These are phyloP conservation scores for Uromys caudimaculatus DNA, from an alignment of 2,797 vertebrate genomes.

Conservation along the genomic window DNA sequence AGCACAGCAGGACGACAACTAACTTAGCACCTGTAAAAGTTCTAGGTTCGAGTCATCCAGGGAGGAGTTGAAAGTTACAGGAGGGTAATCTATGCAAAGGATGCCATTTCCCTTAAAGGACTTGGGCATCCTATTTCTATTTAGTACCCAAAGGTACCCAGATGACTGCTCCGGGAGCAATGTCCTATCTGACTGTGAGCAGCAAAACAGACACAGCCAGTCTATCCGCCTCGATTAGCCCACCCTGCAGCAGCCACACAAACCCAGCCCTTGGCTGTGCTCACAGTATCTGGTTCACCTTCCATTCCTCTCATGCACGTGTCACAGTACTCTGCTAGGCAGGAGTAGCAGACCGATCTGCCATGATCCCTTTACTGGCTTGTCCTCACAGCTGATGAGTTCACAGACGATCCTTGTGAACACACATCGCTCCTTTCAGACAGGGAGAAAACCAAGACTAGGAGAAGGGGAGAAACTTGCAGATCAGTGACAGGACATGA, in stretches of 20 bases:
- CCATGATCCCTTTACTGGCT: background rate
- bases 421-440: background rate
- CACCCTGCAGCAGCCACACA: background rate
- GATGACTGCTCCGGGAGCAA: background rate
- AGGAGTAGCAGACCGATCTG: accelerated
- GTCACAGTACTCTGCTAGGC: accelerated
- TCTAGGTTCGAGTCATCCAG: background rate
- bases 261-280: background rate
- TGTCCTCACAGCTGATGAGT: background rate
- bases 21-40: background rate
- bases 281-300: background rate
- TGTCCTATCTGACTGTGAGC: background rate
- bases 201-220: background rate
- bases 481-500: background rate
- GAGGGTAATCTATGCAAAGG: background rate
- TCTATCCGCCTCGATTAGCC: background rate
- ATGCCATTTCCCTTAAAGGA: background rate
- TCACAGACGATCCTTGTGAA: background rate
- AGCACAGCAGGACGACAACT: background rate
- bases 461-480: background rate
- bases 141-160: background rate
- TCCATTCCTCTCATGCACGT: background rate
- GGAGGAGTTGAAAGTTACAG: background rate
- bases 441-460: background rate
- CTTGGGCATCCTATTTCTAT: background rate